Conservation (phyloP, 2,113 vertebrate genomes). For the Pseudopodoces humilis region DNA sequence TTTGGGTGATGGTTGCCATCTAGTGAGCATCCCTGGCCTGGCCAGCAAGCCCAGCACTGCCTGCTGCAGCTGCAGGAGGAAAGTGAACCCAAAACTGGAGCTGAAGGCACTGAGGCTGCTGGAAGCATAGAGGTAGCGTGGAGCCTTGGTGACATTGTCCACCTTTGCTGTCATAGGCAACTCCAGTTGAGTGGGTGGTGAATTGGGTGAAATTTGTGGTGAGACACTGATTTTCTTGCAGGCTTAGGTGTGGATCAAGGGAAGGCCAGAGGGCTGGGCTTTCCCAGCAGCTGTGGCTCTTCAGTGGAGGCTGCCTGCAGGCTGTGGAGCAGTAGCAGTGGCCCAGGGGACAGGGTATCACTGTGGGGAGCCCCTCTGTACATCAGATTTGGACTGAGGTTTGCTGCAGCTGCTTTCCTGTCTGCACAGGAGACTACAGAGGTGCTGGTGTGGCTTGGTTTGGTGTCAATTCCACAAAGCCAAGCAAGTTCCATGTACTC, state of each 20-base stretch:
- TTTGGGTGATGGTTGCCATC: constrained; percentile 30
- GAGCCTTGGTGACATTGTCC: background rate
- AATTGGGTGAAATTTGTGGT: background rate
- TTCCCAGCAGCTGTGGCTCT: background rate
- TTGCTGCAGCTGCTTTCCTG: background rate
- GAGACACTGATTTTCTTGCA: background rate
- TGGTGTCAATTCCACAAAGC: background rate
- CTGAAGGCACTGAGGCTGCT: background rate
- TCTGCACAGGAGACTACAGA: background rate
- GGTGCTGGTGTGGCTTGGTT: background rate
- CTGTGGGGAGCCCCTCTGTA: background rate
- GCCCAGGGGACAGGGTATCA: background rate
- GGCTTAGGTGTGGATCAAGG: background rate
- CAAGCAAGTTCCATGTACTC: background rate
- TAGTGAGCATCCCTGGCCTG: constrained; percentile 29
- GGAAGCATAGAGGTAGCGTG: background rate
- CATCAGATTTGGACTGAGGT: background rate
- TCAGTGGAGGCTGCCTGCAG: background rate
- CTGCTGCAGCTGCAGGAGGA: background rate
- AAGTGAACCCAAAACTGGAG: background rate
- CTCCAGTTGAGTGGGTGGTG: background rate
- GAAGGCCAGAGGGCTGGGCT: background rate
- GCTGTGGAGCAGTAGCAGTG: background rate
- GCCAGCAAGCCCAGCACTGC: background rate
- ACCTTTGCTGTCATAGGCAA: background rate